Conservation (phyloP, 2,888 invertebrate genomes). For the Caenorhabditis wallacei region DNA sequence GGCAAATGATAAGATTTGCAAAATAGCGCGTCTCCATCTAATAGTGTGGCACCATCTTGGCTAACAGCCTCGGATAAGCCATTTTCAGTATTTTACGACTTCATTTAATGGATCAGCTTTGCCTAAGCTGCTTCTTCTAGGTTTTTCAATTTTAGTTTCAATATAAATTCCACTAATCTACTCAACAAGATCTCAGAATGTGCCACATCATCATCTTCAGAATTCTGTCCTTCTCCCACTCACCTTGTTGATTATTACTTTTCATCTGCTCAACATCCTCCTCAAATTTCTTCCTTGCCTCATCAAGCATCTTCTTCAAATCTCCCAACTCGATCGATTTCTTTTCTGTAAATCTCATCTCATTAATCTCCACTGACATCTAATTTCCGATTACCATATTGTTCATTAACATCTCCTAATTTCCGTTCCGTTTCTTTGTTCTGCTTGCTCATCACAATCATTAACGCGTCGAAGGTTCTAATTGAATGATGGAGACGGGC, state of each 20-base stretch:
- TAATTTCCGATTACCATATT: slow-evolving; percentile 25
- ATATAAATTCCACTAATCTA: no score
- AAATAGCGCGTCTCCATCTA: no score
- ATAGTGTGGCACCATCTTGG: no score
- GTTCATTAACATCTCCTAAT: slow-evolving; percentile 30
- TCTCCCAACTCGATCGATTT: slow-evolving; percentile 40
- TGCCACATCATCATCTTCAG: slow-evolving; percentile 11
- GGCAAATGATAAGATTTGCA: no score
- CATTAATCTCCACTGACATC: neutral
- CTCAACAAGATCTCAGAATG: neutral
- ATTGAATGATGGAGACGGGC: slow-evolving; percentile 52
- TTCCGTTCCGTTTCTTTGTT: slow-evolving; percentile 41
- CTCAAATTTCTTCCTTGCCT: slow-evolving; percentile 51
- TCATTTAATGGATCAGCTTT: no score
- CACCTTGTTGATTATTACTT: slow-evolving; percentile 56
- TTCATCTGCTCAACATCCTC: slow-evolving; percentile 60
- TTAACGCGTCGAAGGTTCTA: slow-evolving; percentile 54
- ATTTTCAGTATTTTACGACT: no score
- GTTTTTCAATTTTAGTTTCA: no score
- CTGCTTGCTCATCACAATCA: slow-evolving; percentile 44
- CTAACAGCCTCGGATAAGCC: no score
- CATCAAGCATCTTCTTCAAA: slow-evolving; percentile 46
- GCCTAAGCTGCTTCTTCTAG: no score
- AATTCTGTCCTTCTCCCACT: neutral
- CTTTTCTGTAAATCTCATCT: slow-evolving; percentile 28